Evolutionary conservation across 2,888 invertebrate species (phyloP), one percentile per base, ranked within the genome.

Genomic region (Pseudeuparius sepicola): DNA sequence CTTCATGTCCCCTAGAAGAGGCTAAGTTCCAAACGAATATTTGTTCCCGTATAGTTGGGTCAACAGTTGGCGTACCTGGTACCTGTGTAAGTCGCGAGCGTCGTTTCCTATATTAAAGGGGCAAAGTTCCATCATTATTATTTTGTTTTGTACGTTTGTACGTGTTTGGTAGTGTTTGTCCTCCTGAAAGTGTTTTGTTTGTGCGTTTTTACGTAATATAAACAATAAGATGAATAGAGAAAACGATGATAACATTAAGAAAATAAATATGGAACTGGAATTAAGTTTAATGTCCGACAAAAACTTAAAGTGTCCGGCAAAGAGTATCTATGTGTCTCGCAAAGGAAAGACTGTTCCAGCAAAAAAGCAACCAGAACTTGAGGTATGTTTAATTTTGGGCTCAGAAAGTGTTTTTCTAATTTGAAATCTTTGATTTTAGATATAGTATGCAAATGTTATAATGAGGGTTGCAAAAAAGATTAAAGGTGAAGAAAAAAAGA

Each of bases 351-450:
- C 5, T 24, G 20, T 31, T 31, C 23, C 23, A 11, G 31, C 31
- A 31, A 31, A 31, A 31, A 31, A 31, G 31, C 24, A 6, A 31
- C 31, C 23, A 14, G 31, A 31, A 23, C 23, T 10, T 17, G 31
- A 31, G 18, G 31, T 31, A 31, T 18, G 31, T 18, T 17, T 31
- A 18, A 7, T 31, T 18, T 17, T 31, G 23, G 31, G 20, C 20
- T n/a, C 3, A 14, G 14, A 28, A 28, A 14, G 15, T 28, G 4
- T 30, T n/a, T n/a, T n/a, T n/a, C n/a, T n/a, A n/a, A 20, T 20
- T 20, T 20, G n/a, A 20, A 20, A 20, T 20, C 23, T 31, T 31
- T 31, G 24, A 28, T 30, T 30, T 9, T 30, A 30, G 11, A 6
- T 4, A 11, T n/a, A 5, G 10, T 30, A 3, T 31, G 20, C 20